Base-by-base conservation (phyloP, 2,113 vertebrate genomes). In the Halichoerus grypus region DNA sequence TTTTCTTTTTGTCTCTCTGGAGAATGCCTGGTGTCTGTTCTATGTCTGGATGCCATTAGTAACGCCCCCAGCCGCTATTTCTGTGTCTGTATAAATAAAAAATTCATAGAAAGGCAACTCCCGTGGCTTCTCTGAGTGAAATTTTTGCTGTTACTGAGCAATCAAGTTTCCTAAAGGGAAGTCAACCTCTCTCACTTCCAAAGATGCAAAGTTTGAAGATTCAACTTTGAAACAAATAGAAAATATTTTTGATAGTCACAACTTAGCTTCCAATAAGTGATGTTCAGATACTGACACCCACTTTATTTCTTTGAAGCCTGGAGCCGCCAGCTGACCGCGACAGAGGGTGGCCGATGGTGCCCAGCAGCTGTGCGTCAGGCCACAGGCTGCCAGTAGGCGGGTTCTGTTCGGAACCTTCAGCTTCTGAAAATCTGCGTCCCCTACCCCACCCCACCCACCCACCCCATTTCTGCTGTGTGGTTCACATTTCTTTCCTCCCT, bases 341-440 rank as follows among this genome's bases (percentile, higher is more conserved):
- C 0, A 1, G 1, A 46, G 28, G 1, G 0, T 11, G 31, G 16
- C 51, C 1, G 1, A 12, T 6, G 76, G 72, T 1, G 0, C 61
- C 3, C 2, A 51, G 57, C 16, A 9, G 49, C 28, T 53, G 2
- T 0, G 22, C 16, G 12, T 0, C 3, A 4, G 55, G 7, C 4
- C 4, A 26, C 7, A 1, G 18, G 22, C 3, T 33, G 3, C 9
- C 59, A 6, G 7, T 51, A 31, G 61, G 39, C 33, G 49, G n/a
- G 36, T 59, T 87, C 74, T 24, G 12, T 61, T 36, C 10, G 9
- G 46, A 92, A 65, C 46, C 21, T 63, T 57, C 22, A 15, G 1
- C 19, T 24, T 49, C 57, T 42, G 19, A 31, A 84, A 84, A 42
- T 63, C 18, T 5, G 3, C 21, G 1, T 46, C 46, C 22, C 31